Evolutionary conservation across 2,797 vertebrate species (phyloP), one percentile per base, ranked within the genome.

Genomic region (Hyperoplus lanceolatus): DNA sequence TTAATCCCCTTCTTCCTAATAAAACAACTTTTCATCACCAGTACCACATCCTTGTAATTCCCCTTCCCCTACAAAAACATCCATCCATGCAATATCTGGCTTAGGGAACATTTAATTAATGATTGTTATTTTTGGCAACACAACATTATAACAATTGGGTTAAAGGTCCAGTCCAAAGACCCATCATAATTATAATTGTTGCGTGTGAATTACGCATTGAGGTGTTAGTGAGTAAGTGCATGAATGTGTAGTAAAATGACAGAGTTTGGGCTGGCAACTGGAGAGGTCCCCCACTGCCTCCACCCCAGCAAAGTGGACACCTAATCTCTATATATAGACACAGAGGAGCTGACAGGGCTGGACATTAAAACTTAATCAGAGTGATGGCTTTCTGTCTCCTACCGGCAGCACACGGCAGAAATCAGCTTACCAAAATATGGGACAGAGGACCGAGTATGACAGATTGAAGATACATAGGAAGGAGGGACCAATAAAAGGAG

Each of bases 311-410:
- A 77, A 78, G 82, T 49, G 51, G 77, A n/a, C 70, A 67, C 29
- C 14, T 57, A 43, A 45, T 68, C 80, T 85, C 77, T 92, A 90
- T 90, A 90, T 91, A 88, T 93, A 90, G 77, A 53, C 42, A 9
- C 74, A 68, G 65, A 42, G 5, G 2, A 51, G 49, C 80, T 54
- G 81, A 49, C 62, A 29, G 14, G 82, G 41, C 29, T 29, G 29
- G 29, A 29, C 75, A 86, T 89, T 91, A 87, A 90, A 90, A 85
- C 73, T 70, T 86, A 71, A 90, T 91, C 69, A 87, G 73, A 79
- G 64, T 29, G 81, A 81, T 51, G 69, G 68, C 48, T 85, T 78
- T 82, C 80, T 82, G 67, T 84, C 80, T 54, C 64, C 77, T 45
- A 39, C 9, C 1, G 0, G 38, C 70, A 39, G 67, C 74, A 55